Base-by-base conservation (phyloP, 2,113 vertebrate species). In the Phoxinus phoxinus region DNA sequence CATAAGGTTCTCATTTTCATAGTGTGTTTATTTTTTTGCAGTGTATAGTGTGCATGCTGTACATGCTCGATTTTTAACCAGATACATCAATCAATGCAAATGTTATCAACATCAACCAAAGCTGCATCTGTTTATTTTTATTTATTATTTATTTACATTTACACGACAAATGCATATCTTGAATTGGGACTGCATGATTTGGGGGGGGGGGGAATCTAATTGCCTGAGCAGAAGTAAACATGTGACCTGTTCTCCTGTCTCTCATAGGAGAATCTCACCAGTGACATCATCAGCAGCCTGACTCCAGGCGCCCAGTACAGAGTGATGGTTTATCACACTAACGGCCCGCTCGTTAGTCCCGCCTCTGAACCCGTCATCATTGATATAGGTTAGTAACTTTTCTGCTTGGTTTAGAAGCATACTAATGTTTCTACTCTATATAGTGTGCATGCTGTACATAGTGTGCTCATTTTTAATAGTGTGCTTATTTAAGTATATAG, bases 221-320 rank as follows among this genome's bases (percentile, higher is more conserved):
- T 23, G 53, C 19, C 53, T 23, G 53, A 23, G 8, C 53, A 8
- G 19, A 3, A 56, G 53, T 21, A 56, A 56, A 8, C 80, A 51
- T 32, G 8, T 69, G 48, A 56, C 13, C 1, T 3, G 53, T n/a
- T 77, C 25, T 30, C 21, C 13, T 56, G 1, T 21, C 15, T 63
- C 56, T 82, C 30, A 44, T 85, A 99, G 98, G 97, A 99, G 83
- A 99, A 99, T 91, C 94, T 95, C 2, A 98, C 96, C 5, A 97
- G 96, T 90, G 94, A 94, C 87, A 89, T 98, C 85, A 97, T 99
- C 92, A 94, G 91, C 74, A 95, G 96, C 88, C 94, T 99, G 86
- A 97, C 96, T 35, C 97, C 97, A 0, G 97, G 97, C 2, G 98
- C 97, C 41, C 97, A 99, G 93, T 99, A 99, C 91, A 92, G 96